Base-by-base conservation (phyloP, 2,797 vertebrate species). In the Falco peregrinus region DNA sequence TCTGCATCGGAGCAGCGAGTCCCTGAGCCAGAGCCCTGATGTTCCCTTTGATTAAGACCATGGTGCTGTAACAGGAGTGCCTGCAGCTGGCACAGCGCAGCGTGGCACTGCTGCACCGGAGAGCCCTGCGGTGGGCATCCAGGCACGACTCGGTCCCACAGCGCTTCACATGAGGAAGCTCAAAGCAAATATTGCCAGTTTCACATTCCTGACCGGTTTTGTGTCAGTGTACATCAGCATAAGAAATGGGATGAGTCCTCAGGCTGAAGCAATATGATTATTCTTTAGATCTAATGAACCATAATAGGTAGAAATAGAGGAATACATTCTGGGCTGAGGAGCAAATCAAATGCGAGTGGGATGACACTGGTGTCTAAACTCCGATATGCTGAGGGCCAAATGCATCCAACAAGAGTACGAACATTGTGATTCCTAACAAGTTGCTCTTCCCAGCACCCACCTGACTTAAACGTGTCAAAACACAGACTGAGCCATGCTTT, bases 181-280 rank as follows among this genome's bases (percentile, higher is more conserved):
- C 87, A 87, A 94, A 94, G 80, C 87, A 63, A 77, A 53, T 54
- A 74, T 45, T 64, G 85, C 39, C 80, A 60, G 20, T 70, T 84
- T 95, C 87, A 74, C 56, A 41, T 86, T 95, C 89, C 90, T 89
- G 78, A 60, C 65, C 68, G 79, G 24, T 74, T 92, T 94, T 74
- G 41, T 88, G 57, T 77, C 85, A 50, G 47, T 50, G 57, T 54
- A 79, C 64, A 94, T 78, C 77, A 91, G 50, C 51, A 79, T 68
- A n/a, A 95, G 93, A 78, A 53, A 75, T 4, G 19, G 63, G 56
- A 59, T 65, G 31, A 96, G 45, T 45, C 41, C 70, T 76, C 70
- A 45, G 37, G 35, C 51, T 67, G 65, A 95, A 73, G 59, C 33
- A 87, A 88, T 60, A 53, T 5, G 28, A 35, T 48, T 85, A 31